A percentile compares a stretch with the other conserved stretches of the same genome.
These are phyloP conservation scores for Chionis minor DNA, from an alignment of 2,113 vertebrate species.

Conservation along the genomic window DNA sequence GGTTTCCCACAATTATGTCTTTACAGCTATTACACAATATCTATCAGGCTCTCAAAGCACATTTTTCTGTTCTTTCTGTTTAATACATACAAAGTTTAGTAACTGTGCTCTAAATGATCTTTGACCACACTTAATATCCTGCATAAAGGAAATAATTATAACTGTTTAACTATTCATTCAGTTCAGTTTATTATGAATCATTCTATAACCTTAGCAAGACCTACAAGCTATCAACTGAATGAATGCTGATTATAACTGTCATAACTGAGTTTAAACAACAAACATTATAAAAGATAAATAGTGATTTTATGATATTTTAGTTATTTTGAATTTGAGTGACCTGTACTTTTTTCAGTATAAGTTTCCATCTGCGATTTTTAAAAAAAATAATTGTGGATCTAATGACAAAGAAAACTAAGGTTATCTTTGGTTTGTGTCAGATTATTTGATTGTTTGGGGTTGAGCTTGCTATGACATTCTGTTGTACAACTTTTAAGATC, in stretches of 20 bases:
- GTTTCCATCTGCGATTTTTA: background rate
- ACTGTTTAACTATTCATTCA: background rate
- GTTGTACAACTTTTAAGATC: background rate
- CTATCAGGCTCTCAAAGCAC: background rate
- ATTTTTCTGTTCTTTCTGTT: background rate
- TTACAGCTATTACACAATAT: background rate
- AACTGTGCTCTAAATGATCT: background rate
- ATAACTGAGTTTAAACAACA: background rate
- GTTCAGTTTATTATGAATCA: background rate
- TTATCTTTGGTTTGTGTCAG: background rate
- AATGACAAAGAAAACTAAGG: background rate
- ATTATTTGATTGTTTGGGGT: background rate
- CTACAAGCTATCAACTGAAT: background rate
- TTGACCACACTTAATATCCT: background rate
- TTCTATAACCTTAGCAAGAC: background rate
- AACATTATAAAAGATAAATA: background rate
- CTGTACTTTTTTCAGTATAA: background rate
- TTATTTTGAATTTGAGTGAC: accelerated
- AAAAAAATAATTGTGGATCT: background rate
- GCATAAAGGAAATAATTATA: background rate
- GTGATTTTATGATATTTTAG: background rate
- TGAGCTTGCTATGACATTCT: background rate
- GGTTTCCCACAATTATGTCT: background rate
- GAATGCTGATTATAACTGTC: background rate
- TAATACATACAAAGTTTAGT: background rate